Base-by-base conservation (phyloP, 2,888 invertebrate genomes). In the Lordiphosa andalusiaca region DNA sequence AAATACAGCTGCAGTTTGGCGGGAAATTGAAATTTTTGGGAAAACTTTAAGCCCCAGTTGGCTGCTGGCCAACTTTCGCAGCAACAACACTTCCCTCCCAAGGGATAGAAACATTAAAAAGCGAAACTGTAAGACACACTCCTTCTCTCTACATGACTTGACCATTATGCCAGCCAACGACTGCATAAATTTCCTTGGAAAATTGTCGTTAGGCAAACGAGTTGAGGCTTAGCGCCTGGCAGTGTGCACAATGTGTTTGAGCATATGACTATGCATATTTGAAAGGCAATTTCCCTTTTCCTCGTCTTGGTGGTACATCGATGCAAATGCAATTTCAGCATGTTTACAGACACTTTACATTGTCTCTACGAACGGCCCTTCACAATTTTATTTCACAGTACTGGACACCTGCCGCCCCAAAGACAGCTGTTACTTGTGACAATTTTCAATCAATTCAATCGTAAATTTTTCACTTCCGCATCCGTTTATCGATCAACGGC, bases 201-300 rank as follows among this genome's bases (percentile, higher is more conserved):
- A 30, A 30, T 30, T 30, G 30, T 30, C 30, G 30, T 30, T 30
- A 30, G 30, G 58, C 49, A 61, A 61, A 61, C 57, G 63, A 70
- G 62, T 47, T 40, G 25, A 54, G 48, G 53, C 68, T 60, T 62
- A 67, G 64, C 65, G 65, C 65, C 46, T 40, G 55, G 59, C 59
- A 35, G 46, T 46, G n/a, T 35, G 39, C 44, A 73, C 53, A 71
- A 74, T 78, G 48, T 76, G 67, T 62, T 75, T 41, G 25, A 63
- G 73, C 84, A 76, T 63, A 77, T 76, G 84, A 83, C 77, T 68
- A 81, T 78, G 84, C 84, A 78, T 84, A 84, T 81, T 73, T 71
- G 78, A 73, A 63, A 61, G 82, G 67, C 74, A 84, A 77, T 84
- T 77, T 76, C 37, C 41, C 55, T 39, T n/a, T 19, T 47, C 38